Conservation (phyloP, 2,888 invertebrate species). For the Agrilus biguttatus region DNA sequence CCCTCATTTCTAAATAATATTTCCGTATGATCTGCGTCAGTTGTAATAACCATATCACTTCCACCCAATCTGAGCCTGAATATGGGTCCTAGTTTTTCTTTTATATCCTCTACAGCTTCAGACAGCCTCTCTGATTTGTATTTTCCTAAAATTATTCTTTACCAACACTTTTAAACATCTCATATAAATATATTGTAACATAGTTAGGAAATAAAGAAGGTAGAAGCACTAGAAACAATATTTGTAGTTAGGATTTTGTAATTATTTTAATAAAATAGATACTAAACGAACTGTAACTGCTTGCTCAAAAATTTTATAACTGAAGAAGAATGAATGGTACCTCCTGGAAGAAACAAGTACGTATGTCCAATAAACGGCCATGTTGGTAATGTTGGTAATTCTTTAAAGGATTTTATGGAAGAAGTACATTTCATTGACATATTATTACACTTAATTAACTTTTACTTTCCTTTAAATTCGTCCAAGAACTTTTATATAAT, state of each 20-base stretch:
- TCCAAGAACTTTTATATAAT: too few species aligned
- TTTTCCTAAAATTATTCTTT: slow-evolving; percentile 19
- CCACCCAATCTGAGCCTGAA: slow-evolving; percentile 31
- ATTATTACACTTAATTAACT: too few species aligned
- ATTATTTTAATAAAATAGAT: too few species aligned
- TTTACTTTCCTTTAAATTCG: too few species aligned
- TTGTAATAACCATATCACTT: slow-evolving; percentile 31
- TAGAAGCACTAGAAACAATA: too few species aligned
- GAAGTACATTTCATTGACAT: too few species aligned
- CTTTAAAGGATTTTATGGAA: slow-evolving; percentile 12
- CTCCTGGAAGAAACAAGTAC: slow-evolving; percentile 25
- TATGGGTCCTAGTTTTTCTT: slow-evolving; percentile 33
- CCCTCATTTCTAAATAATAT: slow-evolving; percentile 36
- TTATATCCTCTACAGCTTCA: slow-evolving; percentile 31
- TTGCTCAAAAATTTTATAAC: too few species aligned
- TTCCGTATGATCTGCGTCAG: slow-evolving; percentile 35
- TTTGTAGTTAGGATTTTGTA: too few species aligned
- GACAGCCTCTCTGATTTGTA: slow-evolving; percentile 28
- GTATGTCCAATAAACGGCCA: slow-evolving; percentile 26
- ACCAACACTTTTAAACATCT: slow-evolving; percentile 3
- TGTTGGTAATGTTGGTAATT: slow-evolving; percentile 18
- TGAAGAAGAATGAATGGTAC: slow-evolving; percentile 15
- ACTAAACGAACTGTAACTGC: too few species aligned
- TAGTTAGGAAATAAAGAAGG: too few species aligned
- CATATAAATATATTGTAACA: background rate